Conservation (phyloP, 2,113 vertebrate genomes). For the Eidolon helvum region DNA sequence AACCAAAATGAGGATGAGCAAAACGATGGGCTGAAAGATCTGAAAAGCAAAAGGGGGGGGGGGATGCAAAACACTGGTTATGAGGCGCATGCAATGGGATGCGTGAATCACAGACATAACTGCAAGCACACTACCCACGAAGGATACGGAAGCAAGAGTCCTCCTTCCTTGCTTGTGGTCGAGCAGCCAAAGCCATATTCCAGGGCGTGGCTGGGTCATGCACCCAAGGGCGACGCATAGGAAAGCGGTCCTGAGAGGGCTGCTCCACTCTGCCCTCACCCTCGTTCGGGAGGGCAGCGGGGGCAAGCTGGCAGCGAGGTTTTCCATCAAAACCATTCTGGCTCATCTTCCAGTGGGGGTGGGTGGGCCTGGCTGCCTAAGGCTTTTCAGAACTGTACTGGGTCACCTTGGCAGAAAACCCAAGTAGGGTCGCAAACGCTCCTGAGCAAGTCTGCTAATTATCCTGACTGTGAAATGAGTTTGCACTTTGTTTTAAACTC, state of each 20-base stretch:
- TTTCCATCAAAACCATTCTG: slow-evolving; percentile 75
- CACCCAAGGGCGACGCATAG: slow-evolving; percentile 77
- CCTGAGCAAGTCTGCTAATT: slow-evolving; percentile 74
- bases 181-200: slow-evolving; percentile 83
- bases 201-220: slow-evolving; percentile 80
- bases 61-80: slow-evolving; percentile 92
- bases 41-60: slow-evolving; percentile 89
- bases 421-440: slow-evolving; percentile 57
- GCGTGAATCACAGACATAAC: slow-evolving; percentile 90
- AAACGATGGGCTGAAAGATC: slow-evolving; percentile 94
- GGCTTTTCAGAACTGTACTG: slow-evolving; percentile 71
- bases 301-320: slow-evolving; percentile 79
- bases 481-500: slow-evolving; percentile 64
- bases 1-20: slow-evolving; percentile 92
- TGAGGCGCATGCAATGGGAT: slow-evolving; percentile 97
- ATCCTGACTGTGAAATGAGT: slow-evolving; percentile 58
- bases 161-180: slow-evolving; percentile 86
- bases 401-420: slow-evolving; percentile 64
- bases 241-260: slow-evolving; percentile 80
- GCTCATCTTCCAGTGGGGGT: slow-evolving; percentile 75
- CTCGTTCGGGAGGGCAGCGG: slow-evolving; percentile 74
- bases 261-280: slow-evolving; percentile 74
- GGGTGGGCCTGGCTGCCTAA: not conserved
- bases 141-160: slow-evolving; percentile 84
- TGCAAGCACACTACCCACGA: slow-evolving; percentile 87